Evolutionary conservation across 2,113 vertebrate genomes (phyloP), one percentile per base, ranked within the genome.

Genomic region (Nyctibius bracteatus): DNA sequence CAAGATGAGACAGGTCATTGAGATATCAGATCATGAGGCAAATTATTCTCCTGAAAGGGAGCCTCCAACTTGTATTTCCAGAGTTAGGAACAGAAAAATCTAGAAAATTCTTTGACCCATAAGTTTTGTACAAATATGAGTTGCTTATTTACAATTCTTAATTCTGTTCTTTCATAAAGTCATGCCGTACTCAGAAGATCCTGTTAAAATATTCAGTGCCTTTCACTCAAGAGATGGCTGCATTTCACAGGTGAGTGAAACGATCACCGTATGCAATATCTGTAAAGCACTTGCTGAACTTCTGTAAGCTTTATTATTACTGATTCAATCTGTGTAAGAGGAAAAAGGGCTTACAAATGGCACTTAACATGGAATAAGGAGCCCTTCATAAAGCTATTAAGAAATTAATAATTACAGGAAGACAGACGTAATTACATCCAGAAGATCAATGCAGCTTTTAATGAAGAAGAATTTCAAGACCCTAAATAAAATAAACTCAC

Each of bases 371-470:
- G 82, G 88, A 94, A 95, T 91, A 95, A 97, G 90, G 31, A 92
- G 88, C 92, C 86, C 94, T 96, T 96, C 95, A 96, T 95, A 95
- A 95, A 97, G 92, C 94, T 94, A 95, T 96, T 97, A 95, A 93
- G 96, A 96, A 96, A 95, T 96, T 96, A 93, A 95, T 96, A 96
- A 96, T 96, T 96, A 91, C 95, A 97, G 95, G 96, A 97, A 97
- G 96, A 90, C 92, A 96, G 95, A 95, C 63, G 41, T 96, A 96
- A 97, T 97, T 94, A 72, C 80, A 94, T 79, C 66, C 61, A 94
- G 72, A 94, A 96, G 90, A 96, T 96, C 96, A 95, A 95, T 96
- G 88, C 68, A 79, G 41, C 4, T 93, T 93, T 92, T 96, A 95
- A 94, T 92, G 88, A 97, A 92, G 80, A 95, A 95, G 41, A 75